Percentiles rank a stretch among this genome's conserved stretches.
Conservation (phyloP, 2,888 invertebrate species). For the Rosalia funebris region DNA sequence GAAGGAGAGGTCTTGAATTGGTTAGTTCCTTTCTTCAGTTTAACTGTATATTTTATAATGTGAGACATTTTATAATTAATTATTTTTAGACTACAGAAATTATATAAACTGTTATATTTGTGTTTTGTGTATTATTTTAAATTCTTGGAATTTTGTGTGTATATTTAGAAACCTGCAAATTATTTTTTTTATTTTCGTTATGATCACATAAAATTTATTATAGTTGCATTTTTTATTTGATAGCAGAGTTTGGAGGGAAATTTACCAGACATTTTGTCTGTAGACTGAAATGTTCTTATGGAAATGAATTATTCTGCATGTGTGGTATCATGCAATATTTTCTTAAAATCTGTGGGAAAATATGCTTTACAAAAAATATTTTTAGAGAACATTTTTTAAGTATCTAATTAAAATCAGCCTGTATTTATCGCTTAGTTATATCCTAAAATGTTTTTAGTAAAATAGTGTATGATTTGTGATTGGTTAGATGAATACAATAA, state of each 20-base stretch:
- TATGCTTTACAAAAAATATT: background rate
- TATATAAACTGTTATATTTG: constrained; percentile 23
- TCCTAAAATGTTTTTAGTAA: too few relatives aligned
- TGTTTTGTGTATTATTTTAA: constrained; percentile 20
- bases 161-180: constrained; percentile 42
- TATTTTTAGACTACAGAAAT: constrained; percentile 25
- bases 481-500: too few relatives aligned
- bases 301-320: too few relatives aligned
- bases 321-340: too few relatives aligned
- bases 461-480: too few relatives aligned
- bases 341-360: too few relatives aligned
- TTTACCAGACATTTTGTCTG: too few relatives aligned
- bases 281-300: too few relatives aligned
- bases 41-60: constrained; percentile 20
- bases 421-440: too few relatives aligned
- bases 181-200: constrained; percentile 38
- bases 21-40: constrained; percentile 18
- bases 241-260: constrained; percentile 28
- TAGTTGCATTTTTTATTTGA: constrained; percentile 36
- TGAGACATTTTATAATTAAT: constrained; percentile 11
- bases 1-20: constrained; percentile 37
- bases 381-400: background rate
- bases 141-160: constrained; percentile 12
- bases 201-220: constrained; percentile 25
- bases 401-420: background rate